A percentile compares a stretch with the other conserved stretches of the same genome.
phyloP scores from a whole-genome alignment of 2,113 vertebrate species.

The Kryptolebias marmoratus region DNA sequence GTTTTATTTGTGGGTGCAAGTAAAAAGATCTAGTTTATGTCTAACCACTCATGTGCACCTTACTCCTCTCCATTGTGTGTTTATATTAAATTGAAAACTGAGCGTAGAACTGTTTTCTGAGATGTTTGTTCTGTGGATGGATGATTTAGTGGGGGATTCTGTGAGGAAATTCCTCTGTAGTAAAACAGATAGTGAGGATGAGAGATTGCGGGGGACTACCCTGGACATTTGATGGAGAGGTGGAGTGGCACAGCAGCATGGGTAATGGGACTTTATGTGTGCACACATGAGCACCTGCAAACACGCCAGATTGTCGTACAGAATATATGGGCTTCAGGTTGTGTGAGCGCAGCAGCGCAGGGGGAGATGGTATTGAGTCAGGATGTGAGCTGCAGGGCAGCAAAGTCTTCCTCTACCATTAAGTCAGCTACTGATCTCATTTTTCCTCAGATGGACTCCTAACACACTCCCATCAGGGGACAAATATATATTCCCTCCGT shows the following conservation, averaged over 20 bases:
- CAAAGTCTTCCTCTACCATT: constrained; percentile 69
- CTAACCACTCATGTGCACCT: constrained; percentile 3
- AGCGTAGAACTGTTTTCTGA: constrained; percentile 57
- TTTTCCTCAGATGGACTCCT: constrained; percentile 74
- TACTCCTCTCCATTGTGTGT: constrained; percentile 23
- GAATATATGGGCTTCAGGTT: constrained; percentile 70
- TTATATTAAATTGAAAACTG: constrained; percentile 59
- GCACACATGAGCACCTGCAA: background rate
- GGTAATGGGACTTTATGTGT: constrained; percentile 55
- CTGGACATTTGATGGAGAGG: constrained; percentile 63
- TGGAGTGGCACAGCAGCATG: constrained; percentile 39
- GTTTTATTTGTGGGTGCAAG: background rate
- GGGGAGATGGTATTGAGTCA: constrained; percentile 52
- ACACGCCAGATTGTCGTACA: constrained; percentile 28
- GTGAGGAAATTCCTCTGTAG: constrained; percentile 59
- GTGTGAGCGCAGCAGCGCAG: constrained; percentile 48
- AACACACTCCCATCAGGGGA: constrained; percentile 72
- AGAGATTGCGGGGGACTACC: constrained; percentile 28
- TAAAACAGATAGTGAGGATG: constrained; percentile 47
- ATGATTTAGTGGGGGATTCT: constrained; percentile 71
- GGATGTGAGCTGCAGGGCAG: constrained; percentile 71
- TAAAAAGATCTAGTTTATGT: background rate
- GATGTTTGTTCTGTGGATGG: constrained; percentile 48
- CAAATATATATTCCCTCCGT: constrained; percentile 64
- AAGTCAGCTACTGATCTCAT: constrained; percentile 75